These are phyloP conservation scores for Lampropteryx suffumata DNA, from an alignment of 2,888 invertebrate species.

Conservation along the genomic window DNA sequence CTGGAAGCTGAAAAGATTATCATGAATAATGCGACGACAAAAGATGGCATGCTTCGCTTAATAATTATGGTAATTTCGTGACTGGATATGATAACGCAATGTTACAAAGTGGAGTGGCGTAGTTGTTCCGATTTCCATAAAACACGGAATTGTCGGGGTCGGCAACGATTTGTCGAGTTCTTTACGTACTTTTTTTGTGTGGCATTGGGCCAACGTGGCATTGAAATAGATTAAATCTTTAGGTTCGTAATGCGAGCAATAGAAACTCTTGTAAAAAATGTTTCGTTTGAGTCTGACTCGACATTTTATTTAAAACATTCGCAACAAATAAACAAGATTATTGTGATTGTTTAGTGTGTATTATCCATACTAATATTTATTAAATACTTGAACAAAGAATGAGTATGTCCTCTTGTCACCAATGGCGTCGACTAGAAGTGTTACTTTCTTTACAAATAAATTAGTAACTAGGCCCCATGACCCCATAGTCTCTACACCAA, in stretches of 20 bases:
- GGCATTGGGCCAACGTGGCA: constrained; percentile 25
- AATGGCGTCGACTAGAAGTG: too few relatives aligned
- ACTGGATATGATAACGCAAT: constrained; percentile 21
- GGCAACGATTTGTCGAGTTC: constrained; percentile 17
- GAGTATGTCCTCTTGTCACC: too few relatives aligned
- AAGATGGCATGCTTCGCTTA: constrained; percentile 11
- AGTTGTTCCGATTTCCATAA: constrained; percentile 33
- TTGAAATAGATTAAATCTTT: constrained; percentile 24
- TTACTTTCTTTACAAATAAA: too few relatives aligned
- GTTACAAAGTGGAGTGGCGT: constrained; percentile 19
- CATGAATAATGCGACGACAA: constrained; percentile 12
- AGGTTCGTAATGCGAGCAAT: neutral
- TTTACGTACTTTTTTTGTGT: constrained; percentile 19
- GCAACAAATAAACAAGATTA: too few relatives aligned
- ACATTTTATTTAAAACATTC: too few relatives aligned
- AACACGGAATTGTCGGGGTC: constrained; percentile 28
- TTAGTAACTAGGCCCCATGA: too few relatives aligned
- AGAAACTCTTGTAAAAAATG: neutral
- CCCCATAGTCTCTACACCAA: too few relatives aligned
- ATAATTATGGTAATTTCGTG: constrained; percentile 23
- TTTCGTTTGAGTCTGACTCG: too few relatives aligned
- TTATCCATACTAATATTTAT: too few relatives aligned
- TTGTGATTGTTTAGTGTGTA: too few relatives aligned
- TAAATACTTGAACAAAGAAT: too few relatives aligned
- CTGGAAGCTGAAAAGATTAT: neutral